phyloP scores from a whole-genome alignment of 2,113 vertebrate species.

The Ciconia maguari region DNA sequence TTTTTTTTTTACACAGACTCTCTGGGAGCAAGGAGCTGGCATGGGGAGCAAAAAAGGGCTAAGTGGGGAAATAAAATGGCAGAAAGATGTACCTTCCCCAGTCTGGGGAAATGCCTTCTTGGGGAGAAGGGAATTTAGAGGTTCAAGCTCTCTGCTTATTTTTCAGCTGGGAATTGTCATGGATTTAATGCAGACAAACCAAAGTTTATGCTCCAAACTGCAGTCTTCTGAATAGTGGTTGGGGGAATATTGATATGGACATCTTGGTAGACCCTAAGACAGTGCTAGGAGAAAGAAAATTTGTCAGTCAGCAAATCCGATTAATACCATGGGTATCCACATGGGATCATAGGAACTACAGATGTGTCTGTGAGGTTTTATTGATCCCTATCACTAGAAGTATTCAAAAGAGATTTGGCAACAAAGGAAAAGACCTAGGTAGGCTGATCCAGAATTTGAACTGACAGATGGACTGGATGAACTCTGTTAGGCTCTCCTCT shows the following conservation, averaged over 20 bases:
- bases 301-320: background rate
- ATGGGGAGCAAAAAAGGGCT: background rate
- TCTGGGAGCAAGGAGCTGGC: background rate
- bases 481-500: background rate
- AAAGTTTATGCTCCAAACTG: background rate
- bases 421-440: background rate
- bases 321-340: background rate
- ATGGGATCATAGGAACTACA: background rate
- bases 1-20: background rate
- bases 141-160: background rate
- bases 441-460: background rate
- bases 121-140: background rate
- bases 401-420: background rate
- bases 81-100: background rate
- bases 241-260: background rate
- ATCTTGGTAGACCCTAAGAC: background rate
- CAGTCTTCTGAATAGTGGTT: background rate
- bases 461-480: background rate
- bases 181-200: background rate
- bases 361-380: background rate
- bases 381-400: background rate
- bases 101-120: background rate
- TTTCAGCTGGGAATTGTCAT: background rate
- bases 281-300: background rate
- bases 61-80: background rate